Conservation (phyloP, 2,888 invertebrate species). For the Ormyrus pomaceus region DNA sequence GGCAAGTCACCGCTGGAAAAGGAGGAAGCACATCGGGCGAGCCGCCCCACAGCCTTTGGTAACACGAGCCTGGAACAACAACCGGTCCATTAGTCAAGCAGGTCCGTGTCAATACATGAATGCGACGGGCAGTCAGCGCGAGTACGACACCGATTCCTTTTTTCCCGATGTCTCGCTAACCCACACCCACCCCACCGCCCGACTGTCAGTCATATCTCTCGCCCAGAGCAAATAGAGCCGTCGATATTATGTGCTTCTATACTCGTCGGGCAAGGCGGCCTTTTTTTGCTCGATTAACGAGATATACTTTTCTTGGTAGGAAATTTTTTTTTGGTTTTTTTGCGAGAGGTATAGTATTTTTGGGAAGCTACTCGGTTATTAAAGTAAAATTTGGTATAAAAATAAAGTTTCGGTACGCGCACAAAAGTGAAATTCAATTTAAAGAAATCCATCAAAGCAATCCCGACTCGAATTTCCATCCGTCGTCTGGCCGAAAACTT, state of each 20-base stretch:
- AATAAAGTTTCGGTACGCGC: too few species aligned
- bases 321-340: neutral
- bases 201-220: slow-evolving; percentile 40
- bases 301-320: too few species aligned
- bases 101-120: slow-evolving; percentile 74
- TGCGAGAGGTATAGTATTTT: too few species aligned
- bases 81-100: slow-evolving; percentile 75
- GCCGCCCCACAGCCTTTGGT: slow-evolving; percentile 64
- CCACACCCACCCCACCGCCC: neutral
- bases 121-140: slow-evolving; percentile 67
- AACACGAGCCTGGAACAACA: slow-evolving; percentile 74
- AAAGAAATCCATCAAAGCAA: too few species aligned
- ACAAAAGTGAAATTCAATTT: too few species aligned
- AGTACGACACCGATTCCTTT: slow-evolving; percentile 58
- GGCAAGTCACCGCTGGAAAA: slow-evolving; percentile 35
- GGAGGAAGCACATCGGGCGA: slow-evolving; percentile 62
- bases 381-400: too few species aligned
- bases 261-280: neutral
- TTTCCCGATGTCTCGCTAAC: slow-evolving; percentile 41
- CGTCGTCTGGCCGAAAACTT: neutral
- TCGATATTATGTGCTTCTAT: neutral
- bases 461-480: slow-evolving; percentile 3
- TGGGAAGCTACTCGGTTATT: too few species aligned
- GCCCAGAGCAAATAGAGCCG: slow-evolving; percentile 14
- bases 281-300: neutral